Evolutionary conservation across 2,797 vertebrate genomes (phyloP).

Genomic region (Xerus rutilus): DNA sequence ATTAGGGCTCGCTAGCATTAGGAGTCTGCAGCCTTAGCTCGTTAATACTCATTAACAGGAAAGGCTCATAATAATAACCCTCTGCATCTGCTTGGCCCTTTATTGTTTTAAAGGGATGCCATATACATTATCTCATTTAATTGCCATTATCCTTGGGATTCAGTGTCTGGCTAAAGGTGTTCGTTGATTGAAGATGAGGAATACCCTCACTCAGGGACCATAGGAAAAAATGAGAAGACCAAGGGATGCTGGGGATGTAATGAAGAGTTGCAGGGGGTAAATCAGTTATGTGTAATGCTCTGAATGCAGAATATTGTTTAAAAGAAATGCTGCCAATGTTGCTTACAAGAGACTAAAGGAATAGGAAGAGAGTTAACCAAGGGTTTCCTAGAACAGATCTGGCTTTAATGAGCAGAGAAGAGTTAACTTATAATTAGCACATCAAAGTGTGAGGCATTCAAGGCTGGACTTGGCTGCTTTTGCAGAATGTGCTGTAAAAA

Average conservation of each 20-base stretch:
- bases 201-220: not conserved
- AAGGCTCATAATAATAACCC: constrained; percentile 63
- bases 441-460: not conserved
- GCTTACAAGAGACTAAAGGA: constrained; percentile 38
- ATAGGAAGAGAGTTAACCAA: not conserved
- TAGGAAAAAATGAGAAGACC: not conserved
- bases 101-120: constrained; percentile 49
- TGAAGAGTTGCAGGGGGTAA: not conserved
- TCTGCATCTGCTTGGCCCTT: constrained; percentile 18
- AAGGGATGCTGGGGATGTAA: not conserved
- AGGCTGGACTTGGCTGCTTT: constrained; percentile 16
- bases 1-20: constrained; percentile 52
- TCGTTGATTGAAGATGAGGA: not conserved
- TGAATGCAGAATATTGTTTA: not conserved
- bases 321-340: not conserved
- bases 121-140: constrained; percentile 58
- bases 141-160: constrained; percentile 29
- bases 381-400: not conserved
- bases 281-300: not conserved
- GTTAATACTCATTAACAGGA: constrained; percentile 72
- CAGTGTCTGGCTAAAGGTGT: not conserved
- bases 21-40: constrained; percentile 57
- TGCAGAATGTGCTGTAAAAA: not conserved
- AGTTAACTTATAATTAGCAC: constrained; percentile 38
- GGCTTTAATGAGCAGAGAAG: constrained; percentile 31